Percentiles rank a stretch among this genome's conserved stretches.
These are phyloP conservation scores for Camponotus floridanus DNA, from an alignment of 1,140 invertebrate species.

Conservation along the genomic window DNA sequence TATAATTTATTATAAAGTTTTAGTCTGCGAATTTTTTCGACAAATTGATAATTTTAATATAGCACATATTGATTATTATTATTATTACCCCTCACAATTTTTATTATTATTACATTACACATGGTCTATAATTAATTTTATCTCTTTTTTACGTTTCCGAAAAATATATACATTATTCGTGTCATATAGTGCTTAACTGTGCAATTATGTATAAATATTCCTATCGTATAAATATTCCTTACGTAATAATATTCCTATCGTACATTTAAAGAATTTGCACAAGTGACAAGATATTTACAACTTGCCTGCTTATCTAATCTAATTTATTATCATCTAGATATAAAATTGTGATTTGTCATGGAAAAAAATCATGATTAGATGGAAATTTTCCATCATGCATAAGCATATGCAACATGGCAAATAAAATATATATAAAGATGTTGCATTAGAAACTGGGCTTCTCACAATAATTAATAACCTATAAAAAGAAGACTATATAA, in stretches of 20 bases:
- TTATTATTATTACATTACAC: neutral
- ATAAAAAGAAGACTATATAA: too few species aligned
- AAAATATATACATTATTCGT: neutral
- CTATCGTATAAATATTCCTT: too few species aligned
- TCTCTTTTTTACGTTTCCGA: neutral
- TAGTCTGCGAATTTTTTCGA: too few species aligned
- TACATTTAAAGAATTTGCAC: neutral
- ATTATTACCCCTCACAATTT: too few species aligned
- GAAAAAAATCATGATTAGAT: neutral
- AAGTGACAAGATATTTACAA: conserved; percentile 17
- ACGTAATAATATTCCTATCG: too few species aligned
- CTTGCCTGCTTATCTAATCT: conserved; percentile 22
- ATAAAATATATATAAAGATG: neutral
- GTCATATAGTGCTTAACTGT: too few species aligned
- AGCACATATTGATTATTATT: too few species aligned
- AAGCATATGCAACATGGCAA: neutral
- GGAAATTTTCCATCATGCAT: neutral
- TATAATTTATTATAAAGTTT: too few species aligned
- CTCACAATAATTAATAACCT: too few species aligned
- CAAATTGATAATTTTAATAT: too few species aligned
- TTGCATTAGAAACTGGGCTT: too few species aligned
- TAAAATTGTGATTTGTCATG: neutral
- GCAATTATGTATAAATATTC: neutral
- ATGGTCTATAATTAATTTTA: neutral
- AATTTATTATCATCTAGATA: neutral